These are phyloP conservation scores for Axis porcinus DNA, from an alignment of 2,113 vertebrate species.

Conservation along the genomic window DNA sequence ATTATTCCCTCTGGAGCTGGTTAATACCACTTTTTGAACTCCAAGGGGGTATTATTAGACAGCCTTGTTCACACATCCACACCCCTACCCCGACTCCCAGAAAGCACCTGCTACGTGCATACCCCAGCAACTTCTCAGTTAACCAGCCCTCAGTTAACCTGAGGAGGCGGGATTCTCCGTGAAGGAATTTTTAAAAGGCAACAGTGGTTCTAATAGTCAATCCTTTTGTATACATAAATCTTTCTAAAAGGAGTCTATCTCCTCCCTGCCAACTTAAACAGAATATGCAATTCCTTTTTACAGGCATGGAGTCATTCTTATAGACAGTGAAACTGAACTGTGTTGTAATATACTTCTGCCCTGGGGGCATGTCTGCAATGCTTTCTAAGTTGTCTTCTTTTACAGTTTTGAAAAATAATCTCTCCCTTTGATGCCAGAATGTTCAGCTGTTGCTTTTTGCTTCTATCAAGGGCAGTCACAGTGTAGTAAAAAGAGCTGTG, in stretches of 20 bases:
- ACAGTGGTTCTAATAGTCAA: neutral
- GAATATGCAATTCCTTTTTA: neutral
- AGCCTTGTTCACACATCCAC: neutral
- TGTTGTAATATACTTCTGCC: neutral
- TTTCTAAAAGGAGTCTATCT: conserved; percentile 9
- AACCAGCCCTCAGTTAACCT: neutral
- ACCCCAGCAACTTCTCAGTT: neutral
- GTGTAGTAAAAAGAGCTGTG: neutral
- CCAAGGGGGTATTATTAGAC: neutral
- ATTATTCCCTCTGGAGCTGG: neutral
- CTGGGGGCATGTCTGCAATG: neutral
- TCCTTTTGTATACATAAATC: neutral
- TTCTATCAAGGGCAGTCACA: neutral
- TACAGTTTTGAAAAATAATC: neutral
- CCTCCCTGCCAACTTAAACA: neutral
- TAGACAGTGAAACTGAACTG: neutral
- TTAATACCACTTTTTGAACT: neutral
- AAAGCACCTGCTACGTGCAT: neutral
- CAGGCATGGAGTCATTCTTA: neutral
- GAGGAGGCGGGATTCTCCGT: neutral
- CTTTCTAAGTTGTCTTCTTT: neutral
- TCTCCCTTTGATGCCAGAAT: neutral
- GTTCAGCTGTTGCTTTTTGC: neutral
- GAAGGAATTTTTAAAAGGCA: neutral
- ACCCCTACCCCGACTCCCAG: neutral